Conservation (phyloP, 2,888 invertebrate species). For the Amphipoea lucens region DNA sequence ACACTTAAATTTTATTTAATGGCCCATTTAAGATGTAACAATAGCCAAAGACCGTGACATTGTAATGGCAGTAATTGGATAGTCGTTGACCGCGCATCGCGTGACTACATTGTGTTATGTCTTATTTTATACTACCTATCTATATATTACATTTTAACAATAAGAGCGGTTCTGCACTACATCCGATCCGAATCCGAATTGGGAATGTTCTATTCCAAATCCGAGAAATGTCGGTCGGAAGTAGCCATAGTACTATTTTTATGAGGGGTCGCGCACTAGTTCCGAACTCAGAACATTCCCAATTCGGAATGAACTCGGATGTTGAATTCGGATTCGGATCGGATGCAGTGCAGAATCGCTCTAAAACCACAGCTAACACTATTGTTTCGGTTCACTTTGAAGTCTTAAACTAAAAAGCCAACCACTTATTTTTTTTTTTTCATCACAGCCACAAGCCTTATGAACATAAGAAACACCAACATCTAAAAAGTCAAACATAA, state of each 20-base stretch:
- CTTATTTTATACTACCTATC: constrained; percentile 1
- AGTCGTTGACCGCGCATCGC: constrained; percentile 51
- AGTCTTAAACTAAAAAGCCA: not conserved
- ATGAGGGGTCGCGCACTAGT: too few species aligned
- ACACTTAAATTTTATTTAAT: constrained; percentile 32
- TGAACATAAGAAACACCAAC: not conserved
- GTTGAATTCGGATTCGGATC: too few species aligned
- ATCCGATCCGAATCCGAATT: not conserved
- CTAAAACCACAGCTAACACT: not conserved
- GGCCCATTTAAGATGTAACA: constrained; percentile 8
- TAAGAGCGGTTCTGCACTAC: not conserved
- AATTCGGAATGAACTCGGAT: too few species aligned
- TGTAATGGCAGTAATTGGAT: constrained; percentile 34
- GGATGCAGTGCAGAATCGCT: too few species aligned
- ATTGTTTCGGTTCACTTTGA: not conserved
- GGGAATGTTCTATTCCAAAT: too few species aligned
- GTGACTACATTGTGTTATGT: constrained; percentile 41
- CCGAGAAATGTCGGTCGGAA: not conserved
- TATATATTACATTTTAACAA: not conserved
- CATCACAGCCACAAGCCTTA: too few species aligned
- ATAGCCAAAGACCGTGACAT: constrained; percentile 36
- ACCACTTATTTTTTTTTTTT: not conserved
- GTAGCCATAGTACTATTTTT: too few species aligned
- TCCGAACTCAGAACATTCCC: too few species aligned
- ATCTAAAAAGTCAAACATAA: not conserved